Base-by-base conservation (phyloP, 2,888 invertebrate species). In the Rhyacophila evoluta region DNA sequence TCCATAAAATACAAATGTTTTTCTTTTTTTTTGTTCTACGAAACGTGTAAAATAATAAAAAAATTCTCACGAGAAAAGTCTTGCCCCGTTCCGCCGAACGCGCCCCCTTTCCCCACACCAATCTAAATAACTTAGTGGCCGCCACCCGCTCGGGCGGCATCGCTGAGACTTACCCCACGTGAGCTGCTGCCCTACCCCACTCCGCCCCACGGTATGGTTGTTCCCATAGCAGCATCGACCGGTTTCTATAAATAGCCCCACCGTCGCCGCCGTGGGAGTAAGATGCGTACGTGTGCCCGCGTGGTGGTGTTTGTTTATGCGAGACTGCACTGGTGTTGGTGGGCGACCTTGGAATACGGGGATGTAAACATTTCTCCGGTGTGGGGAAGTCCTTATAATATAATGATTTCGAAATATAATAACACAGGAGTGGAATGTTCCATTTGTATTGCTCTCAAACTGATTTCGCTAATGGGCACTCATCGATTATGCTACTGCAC, bases 181-280 rank as follows among this genome's bases (percentile, higher is more conserved):
- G 55, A 73, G 88, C 83, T 88, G 88, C 82, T 87, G 55, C 67
- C 89, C 80, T 87, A 87, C 29, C 87, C 88, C 77, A 87, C 87
- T 81, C 85, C 81, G 83, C 86, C 87, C 89, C 89, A 88, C 85
- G 86, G 86, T 83, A 84, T 6, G 71, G 28, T 68, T 77, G 81
- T 81, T 81, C 81, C 81, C 81, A 81, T 81, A 81, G 81, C 81
- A 81, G 81, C 79, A 81, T 81, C 81, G 81, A 81, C 81, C 81
- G 72, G 77, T 10, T 8, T 33, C 81, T 81, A 81, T 19, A 86
- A 85, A 85, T 85, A 86, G 83, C 86, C 86, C 84, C 85, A 85
- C 84, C 84, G 86, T 55, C 55, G 55, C 8, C 55, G 19, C 55
- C 55, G 55, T 55, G 55, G 55, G 55, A 55, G 55, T 55, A 55